Evolutionary conservation across 1,140 invertebrate genomes (phyloP).

Genomic region (Battus philenor): DNA sequence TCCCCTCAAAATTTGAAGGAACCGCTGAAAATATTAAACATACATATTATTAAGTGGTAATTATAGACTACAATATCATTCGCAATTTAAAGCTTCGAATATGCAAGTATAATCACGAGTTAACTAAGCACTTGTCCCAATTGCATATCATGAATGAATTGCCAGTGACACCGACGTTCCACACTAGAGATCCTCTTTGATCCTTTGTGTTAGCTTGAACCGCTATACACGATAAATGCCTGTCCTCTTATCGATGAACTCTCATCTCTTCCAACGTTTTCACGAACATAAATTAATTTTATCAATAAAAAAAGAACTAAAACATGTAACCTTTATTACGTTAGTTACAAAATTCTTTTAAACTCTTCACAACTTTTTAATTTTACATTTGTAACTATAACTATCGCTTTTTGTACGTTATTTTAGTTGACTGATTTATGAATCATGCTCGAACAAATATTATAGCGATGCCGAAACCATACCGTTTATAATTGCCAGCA

Average conservation of each 20-base stretch:
- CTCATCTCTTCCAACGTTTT: no score
- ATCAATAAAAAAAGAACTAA: no score
- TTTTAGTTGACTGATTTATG: no score
- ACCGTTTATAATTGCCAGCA: conserved; percentile 8
- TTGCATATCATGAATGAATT: conserved; percentile 15
- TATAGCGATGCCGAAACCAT: neutral
- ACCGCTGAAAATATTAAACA: no score
- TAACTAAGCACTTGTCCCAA: conserved; percentile 9
- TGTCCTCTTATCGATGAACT: neutral
- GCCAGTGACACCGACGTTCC: neutral
- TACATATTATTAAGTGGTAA: no score
- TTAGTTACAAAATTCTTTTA: no score
- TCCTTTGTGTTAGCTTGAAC: neutral
- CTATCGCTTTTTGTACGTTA: no score
- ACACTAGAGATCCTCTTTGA: conserved; percentile 5
- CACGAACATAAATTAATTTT: no score
- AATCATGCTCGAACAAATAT: neutral
- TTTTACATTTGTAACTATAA: no score
- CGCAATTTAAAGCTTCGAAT: neutral
- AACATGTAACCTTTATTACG: no score
- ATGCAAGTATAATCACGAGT: conserved; percentile 9
- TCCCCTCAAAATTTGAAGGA: no score
- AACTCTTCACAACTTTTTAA: no score
- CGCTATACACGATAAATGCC: neutral
- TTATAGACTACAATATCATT: neutral